Conservation (phyloP, 2,888 invertebrate species). For the Willowsia nigromaculata region DNA sequence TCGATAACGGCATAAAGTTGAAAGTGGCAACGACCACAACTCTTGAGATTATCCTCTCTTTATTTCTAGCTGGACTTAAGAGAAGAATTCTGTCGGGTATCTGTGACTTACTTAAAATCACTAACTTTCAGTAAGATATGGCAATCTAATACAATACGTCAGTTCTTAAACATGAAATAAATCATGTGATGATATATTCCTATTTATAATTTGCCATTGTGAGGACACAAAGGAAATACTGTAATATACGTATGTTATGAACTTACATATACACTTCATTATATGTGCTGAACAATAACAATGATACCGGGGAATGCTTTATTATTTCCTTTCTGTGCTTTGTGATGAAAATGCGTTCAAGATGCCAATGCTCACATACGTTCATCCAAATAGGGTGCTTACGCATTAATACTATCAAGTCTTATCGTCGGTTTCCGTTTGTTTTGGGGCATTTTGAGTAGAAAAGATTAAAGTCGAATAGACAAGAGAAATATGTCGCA, state of each 20-base stretch:
- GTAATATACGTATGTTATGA: slow-evolving; percentile 49
- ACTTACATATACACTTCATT: slow-evolving; percentile 39
- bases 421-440: background rate
- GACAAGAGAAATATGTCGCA: slow-evolving; percentile 30
- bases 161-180: background rate
- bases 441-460: slow-evolving; percentile 22
- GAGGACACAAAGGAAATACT: slow-evolving; percentile 24
- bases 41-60: too few relatives aligned
- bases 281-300: background rate
- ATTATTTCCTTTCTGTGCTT: background rate
- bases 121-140: background rate
- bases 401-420: background rate
- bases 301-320: background rate
- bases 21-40: background rate
- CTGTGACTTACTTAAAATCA: background rate
- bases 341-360: slow-evolving; percentile 7
- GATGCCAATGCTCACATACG: too few relatives aligned
- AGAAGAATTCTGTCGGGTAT: too few relatives aligned
- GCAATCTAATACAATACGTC: background rate
- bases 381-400: background rate
- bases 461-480: background rate
- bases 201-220: slow-evolving; percentile 45
- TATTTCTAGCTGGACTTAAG: too few relatives aligned
- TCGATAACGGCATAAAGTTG: too few relatives aligned
- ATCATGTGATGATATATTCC: background rate